These are phyloP conservation scores for Cepaea hortensis DNA, from an alignment of 2,888 invertebrate species.

Conservation along the genomic window DNA sequence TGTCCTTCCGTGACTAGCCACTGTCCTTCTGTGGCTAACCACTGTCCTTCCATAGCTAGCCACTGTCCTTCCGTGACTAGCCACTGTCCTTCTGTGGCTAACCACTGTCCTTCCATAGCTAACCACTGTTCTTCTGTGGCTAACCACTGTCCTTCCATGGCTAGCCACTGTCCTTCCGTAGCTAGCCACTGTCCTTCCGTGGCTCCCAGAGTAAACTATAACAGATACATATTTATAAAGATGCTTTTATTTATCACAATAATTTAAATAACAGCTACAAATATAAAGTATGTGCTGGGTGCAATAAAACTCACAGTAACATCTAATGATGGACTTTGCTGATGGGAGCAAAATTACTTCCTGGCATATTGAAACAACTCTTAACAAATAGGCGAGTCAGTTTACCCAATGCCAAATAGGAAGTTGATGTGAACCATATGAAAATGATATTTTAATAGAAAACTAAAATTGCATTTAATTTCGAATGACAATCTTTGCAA, in stretches of 20 bases:
- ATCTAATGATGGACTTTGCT: constrained; percentile 5
- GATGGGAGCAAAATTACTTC: constrained; percentile 19
- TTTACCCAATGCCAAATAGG: constrained; percentile 27
- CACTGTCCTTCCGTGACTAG: too few relatives aligned
- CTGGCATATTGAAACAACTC: constrained; percentile 36
- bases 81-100: too few relatives aligned
- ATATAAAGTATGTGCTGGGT: background rate
- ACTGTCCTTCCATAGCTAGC: too few relatives aligned
- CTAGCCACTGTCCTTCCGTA: too few relatives aligned
- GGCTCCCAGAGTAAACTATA: too few relatives aligned
- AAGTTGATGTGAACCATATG: background rate
- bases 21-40: too few relatives aligned
- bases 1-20: too few relatives aligned
- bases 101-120: too few relatives aligned
- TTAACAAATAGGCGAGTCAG: constrained; percentile 24
- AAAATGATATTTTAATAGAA: background rate
- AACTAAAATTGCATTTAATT: background rate
- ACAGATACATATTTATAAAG: background rate
- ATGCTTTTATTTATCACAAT: background rate
- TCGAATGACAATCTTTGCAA: background rate
- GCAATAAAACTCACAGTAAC: background rate
- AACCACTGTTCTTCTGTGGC: too few relatives aligned
- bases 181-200: too few relatives aligned
- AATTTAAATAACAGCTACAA: background rate
- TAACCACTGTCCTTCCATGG: too few relatives aligned